Percentiles rank a stretch among this genome's conserved stretches.
Conservation (phyloP, 1,140 invertebrate genomes). For the Tenebrio molitor region DNA sequence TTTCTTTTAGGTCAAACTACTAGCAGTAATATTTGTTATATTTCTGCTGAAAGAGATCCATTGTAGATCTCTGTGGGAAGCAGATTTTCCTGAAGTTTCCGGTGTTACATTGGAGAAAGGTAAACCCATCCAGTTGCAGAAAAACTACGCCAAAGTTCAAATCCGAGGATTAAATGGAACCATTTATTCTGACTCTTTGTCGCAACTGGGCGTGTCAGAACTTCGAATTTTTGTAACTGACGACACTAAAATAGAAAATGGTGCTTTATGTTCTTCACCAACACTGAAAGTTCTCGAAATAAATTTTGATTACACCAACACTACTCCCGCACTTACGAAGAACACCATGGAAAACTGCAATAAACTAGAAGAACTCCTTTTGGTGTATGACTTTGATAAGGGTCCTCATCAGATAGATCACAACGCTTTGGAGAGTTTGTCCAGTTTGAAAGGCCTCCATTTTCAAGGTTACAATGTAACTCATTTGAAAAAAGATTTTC, state of each 20-base stretch:
- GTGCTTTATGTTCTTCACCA: neutral
- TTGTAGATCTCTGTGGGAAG: neutral
- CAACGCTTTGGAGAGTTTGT: neutral
- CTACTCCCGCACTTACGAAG: neutral
- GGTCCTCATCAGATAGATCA: neutral
- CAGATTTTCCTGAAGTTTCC: neutral
- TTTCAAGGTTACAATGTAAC: neutral
- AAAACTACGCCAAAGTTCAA: neutral
- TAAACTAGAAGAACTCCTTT: neutral
- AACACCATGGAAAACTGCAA: neutral
- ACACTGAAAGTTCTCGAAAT: neutral
- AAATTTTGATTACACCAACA: neutral
- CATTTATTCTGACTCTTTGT: neutral
- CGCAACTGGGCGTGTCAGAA: neutral
- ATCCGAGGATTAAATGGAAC: neutral
- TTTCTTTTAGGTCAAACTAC: too few relatives aligned
- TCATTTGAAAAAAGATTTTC: neutral
- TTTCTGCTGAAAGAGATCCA: neutral
- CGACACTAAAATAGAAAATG: neutral
- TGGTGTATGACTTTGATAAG: neutral
- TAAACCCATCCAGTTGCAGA: neutral
- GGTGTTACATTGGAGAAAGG: neutral
- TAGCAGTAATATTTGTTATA: neutral
- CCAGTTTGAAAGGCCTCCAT: neutral
- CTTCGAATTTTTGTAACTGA: neutral